Evolutionary conservation across 2,888 invertebrate species (phyloP).

Genomic region (Cantharis nigra): DNA sequence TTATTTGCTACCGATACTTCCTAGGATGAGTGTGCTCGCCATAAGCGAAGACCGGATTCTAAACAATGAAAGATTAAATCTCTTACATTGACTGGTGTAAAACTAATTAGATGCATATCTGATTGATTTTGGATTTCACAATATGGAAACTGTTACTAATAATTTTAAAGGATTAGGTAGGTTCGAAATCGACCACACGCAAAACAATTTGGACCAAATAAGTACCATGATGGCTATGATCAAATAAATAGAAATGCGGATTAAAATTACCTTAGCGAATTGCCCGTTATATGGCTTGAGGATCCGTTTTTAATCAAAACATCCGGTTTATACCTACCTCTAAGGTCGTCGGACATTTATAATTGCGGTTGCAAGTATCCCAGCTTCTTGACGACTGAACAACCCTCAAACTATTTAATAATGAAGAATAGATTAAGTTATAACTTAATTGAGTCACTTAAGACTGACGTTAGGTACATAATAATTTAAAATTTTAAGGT

Average conservation of each 20-base stretch:
- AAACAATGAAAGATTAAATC: constrained; percentile 19
- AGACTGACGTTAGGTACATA: neutral
- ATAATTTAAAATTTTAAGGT: neutral
- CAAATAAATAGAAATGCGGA: neutral
- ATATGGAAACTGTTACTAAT: neutral
- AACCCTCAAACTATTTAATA: neutral
- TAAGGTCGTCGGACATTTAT: neutral
- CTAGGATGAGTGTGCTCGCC: neutral
- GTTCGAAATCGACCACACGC: neutral
- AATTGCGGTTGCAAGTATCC: neutral
- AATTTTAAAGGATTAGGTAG: neutral
- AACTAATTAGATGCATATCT: neutral
- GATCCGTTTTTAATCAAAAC: neutral
- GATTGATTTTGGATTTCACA: neutral
- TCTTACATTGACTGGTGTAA: neutral
- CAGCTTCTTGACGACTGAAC: neutral
- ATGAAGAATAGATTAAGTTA: neutral
- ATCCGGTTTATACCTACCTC: neutral
- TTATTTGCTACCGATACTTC: neutral
- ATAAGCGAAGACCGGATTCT: constrained; percentile 16
- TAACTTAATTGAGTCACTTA: neutral
- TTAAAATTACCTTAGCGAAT: neutral
- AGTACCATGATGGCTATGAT: neutral
- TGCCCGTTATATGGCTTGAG: neutral
- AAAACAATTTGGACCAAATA: neutral